A percentile compares a stretch with the other conserved stretches of the same genome.
Evolutionary conservation across 2,113 vertebrate species (phyloP).

Genomic region (Phycodurus eques): DNA sequence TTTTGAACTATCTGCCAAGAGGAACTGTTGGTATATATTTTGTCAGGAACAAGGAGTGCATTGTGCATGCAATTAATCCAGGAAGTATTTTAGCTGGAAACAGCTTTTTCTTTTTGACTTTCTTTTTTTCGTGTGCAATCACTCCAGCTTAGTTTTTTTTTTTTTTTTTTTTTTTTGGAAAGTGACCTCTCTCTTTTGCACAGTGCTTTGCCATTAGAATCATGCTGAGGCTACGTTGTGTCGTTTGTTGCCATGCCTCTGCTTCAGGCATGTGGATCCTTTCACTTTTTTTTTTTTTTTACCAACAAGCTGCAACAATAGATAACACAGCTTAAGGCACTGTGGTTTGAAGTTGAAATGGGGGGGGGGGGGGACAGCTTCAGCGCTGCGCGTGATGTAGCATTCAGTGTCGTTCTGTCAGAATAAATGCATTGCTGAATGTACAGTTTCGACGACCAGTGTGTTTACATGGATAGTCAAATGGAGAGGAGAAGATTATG

Average conservation of each 20-base stretch:
- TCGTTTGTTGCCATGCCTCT: slow-evolving; percentile 69
- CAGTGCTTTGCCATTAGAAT: slow-evolving; percentile 47
- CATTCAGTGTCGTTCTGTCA: slow-evolving; percentile 14
- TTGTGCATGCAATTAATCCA: slow-evolving; percentile 1
- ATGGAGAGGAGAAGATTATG: slow-evolving; percentile 46
- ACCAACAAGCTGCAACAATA: slow-evolving; percentile 33
- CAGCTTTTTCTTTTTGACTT: slow-evolving; percentile 20
- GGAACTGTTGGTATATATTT: slow-evolving; percentile 6
- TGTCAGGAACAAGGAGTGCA: slow-evolving; percentile 4
- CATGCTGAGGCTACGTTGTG: slow-evolving; percentile 57
- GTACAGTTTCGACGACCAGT: slow-evolving; percentile 20
- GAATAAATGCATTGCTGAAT: neutral
- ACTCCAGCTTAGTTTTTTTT: slow-evolving; percentile 2
- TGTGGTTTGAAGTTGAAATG: slow-evolving; percentile 11
- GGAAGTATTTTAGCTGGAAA: slow-evolving; percentile 24
- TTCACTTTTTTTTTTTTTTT: slow-evolving; percentile 28
- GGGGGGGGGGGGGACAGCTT: neutral
- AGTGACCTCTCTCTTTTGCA: slow-evolving; percentile 40
- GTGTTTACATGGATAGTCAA: slow-evolving; percentile 27
- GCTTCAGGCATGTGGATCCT: slow-evolving; percentile 57
- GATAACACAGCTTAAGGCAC: slow-evolving; percentile 27
- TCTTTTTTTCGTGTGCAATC: slow-evolving; percentile 17
- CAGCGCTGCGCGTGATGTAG: slow-evolving; percentile 1
- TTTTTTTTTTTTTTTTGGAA: slow-evolving; percentile 8
- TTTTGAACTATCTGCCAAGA: slow-evolving; percentile 12